Base-by-base conservation (phyloP, 2,797 vertebrate species). In the Erpetoichthys calabaricus region DNA sequence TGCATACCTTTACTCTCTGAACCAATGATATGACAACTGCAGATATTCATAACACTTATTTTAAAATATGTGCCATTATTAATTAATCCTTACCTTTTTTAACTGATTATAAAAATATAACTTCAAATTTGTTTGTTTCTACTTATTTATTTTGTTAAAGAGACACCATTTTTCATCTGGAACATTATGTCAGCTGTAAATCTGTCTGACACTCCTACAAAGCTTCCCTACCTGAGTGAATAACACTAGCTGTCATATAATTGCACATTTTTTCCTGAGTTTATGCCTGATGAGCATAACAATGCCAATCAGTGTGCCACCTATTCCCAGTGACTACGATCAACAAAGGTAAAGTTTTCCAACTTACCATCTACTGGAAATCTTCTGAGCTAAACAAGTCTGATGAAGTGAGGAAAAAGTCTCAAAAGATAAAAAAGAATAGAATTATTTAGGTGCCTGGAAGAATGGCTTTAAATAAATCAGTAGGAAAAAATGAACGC, bases 171-270 rank as follows among this genome's bases (percentile, higher is more conserved):
- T 51, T 60, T 55, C 7, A 42, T 64, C 58, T 56, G 7, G n/a
- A 44, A 60, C 65, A 55, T 60, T 59, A 73, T 66, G 72, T 49
- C 63, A 63, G 56, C 60, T 67, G 56, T 47, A 61, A 51, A 51
- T 57, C 49, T 61, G 70, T 62, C 67, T 65, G 67, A 73, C 69
- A 62, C 57, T 42, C 64, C 8, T 65, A 68, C 62, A 56, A 68
- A 58, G 73, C 73, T 64, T 64, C 58, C 62, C 59, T 65, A 79
- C 72, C 71, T 72, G 65, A 70, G 70, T 76, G 70, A 77, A 77
- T 77, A 77, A 71, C 66, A 71, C 73, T 72, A 77, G 73, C 73
- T 75, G 75, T 80, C 78, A 80, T 46, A 67, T 66, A 64, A 70
- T 75, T 69, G 58, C 68, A 70, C 61, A 51, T 59, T 63, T 73